phyloP scores from a whole-genome alignment of 2,888 invertebrate genomes.

The Xanthostigma xanthostigma region DNA sequence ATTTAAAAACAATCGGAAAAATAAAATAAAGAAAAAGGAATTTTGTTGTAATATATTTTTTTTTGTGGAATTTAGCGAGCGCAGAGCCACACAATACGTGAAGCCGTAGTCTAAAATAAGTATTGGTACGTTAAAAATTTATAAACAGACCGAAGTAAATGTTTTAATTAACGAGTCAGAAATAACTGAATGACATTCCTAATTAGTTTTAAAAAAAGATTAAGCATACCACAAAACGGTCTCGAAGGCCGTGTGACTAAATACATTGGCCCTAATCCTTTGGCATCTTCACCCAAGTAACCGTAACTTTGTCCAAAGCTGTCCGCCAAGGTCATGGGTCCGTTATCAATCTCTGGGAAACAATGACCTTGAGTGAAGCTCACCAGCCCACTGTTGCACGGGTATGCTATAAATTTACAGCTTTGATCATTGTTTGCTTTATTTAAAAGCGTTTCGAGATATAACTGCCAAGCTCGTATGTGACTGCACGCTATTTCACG shows the following conservation, averaged over 20 bases:
- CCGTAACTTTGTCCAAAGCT: slow-evolving; percentile 22
- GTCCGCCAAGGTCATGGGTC: slow-evolving; percentile 19
- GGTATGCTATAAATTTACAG: slow-evolving; percentile 37
- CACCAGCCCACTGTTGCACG: slow-evolving; percentile 33
- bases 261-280: slow-evolving; percentile 37
- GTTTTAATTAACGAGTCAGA: neutral
- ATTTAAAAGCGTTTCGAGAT: slow-evolving; percentile 32
- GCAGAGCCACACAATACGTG: too few species aligned
- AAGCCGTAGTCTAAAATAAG: too few species aligned
- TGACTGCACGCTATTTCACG: slow-evolving; percentile 41
- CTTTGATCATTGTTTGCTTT: slow-evolving; percentile 18
- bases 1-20: too few species aligned
- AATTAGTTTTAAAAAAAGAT: neutral
- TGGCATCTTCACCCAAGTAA: slow-evolving; percentile 25
- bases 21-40: too few species aligned
- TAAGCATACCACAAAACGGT: slow-evolving; percentile 37
- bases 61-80: too few species aligned
- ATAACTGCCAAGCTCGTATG: slow-evolving; percentile 36
- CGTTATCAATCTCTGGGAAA: slow-evolving; percentile 29
- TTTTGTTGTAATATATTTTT: too few species aligned
- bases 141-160: neutral
- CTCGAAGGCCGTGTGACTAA: slow-evolving; percentile 31
- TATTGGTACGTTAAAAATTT: too few species aligned
- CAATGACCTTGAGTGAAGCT: slow-evolving; percentile 36
- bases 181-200: neutral